Evolutionary conservation across 1,140 invertebrate genomes (phyloP), one percentile per base, ranked within the genome.

Genomic region (Papilio machaon): DNA sequence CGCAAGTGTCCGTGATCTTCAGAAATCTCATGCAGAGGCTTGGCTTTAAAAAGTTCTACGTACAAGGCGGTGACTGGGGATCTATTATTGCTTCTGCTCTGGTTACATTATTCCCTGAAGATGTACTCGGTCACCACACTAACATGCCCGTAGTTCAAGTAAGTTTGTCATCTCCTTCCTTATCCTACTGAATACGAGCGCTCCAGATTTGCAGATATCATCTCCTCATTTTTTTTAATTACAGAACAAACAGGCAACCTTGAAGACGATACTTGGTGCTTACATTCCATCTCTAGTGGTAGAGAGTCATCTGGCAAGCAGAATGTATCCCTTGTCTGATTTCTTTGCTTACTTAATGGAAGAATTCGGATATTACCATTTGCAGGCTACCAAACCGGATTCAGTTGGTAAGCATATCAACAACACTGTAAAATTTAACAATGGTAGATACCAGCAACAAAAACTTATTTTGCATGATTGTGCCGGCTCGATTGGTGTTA

Each of bases 311-410:
- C 87, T 96, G 52, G 88, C 95, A 4, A 88, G 95, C 0, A 96
- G 95, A 85, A 95, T 97, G 85, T 97, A 96, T 88, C 97, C 97
- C 0, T 43, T 97, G 1, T 89, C 89, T 0, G 81, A 95, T 13
- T 83, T 95, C 0, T 95, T 96, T 9, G 77, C 83, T 1, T 87
- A 83, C 73, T 2, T 97, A 0, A 54, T 98, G 1, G 94, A 96
- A 84, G 98, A 98, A 92, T 93, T 91, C 70, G 98, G 98, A 13
- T 99, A 99, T 88, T 89, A 97, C 23, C 97, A 98, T 88, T 90
- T 99, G 19, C 98, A 99, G 93, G 96, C 97, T 6, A 98, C 97
- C 0, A 99, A 98, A 92, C 98, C 98, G 15, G 98, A 99, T 88
- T 99, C 98, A 4, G 95, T 99, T 82, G 91, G 93, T 93, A 85